Evolutionary conservation across 2,888 invertebrate genomes (phyloP).

Genomic region (Chironomus riparius): DNA sequence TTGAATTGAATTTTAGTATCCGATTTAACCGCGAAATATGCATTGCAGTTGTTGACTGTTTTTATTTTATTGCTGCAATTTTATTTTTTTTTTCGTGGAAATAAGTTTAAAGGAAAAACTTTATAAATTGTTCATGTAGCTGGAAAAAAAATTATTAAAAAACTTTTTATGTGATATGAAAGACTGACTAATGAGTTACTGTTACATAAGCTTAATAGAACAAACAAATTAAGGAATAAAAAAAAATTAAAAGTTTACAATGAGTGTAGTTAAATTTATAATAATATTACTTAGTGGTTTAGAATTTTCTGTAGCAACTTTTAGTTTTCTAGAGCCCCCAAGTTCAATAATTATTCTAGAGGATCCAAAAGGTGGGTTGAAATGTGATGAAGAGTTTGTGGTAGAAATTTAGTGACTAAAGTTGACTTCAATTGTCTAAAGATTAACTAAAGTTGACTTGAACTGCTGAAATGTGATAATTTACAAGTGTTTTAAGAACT

Average conservation of each 20-base stretch:
- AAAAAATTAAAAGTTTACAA: neutral
- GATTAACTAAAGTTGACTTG: no score
- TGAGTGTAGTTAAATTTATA: neutral
- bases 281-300: neutral
- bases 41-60: constrained; percentile 2
- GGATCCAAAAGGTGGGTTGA: constrained; percentile 41
- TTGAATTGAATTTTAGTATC: constrained; percentile 27
- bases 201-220: neutral
- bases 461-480: no score
- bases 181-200: neutral
- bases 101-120: no score
- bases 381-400: neutral
- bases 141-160: no score
- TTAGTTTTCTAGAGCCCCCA: constrained; percentile 32
- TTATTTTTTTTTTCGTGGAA: no score
- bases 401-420: neutral
- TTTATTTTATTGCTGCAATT: no score
- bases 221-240: neutral
- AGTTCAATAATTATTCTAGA: constrained; percentile 42
- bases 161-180: neutral
- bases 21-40: constrained; percentile 25
- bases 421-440: no score
- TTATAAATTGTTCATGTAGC: no score
- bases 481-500: no score
- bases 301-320: constrained; percentile 10